phyloP scores from a whole-genome alignment of 2,797 vertebrate genomes.

The Botia almorhae region DNA sequence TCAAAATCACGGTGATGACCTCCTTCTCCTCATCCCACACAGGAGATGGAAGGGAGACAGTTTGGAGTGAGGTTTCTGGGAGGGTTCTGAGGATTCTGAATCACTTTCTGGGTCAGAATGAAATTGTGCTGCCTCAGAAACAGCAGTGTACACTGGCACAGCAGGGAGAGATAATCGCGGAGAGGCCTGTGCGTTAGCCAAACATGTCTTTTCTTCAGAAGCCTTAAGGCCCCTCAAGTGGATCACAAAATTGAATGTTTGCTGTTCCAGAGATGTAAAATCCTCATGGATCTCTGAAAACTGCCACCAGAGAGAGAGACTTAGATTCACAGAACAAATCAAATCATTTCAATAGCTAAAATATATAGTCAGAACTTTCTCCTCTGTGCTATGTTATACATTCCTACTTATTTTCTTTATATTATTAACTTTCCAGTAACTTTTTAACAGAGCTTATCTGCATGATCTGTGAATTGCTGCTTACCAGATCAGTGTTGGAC shows the following conservation, averaged over 20 bases:
- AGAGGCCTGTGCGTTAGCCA: conserved; percentile 7
- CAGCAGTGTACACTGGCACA: conserved; percentile 42
- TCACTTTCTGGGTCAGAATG: conserved; percentile 21
- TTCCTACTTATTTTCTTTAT: too few species aligned
- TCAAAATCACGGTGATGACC: neutral
- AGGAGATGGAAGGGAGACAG: conserved; percentile 61
- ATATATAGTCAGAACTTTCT: neutral
- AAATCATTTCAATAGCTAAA: neutral
- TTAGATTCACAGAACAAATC: neutral
- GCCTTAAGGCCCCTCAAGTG: conserved; percentile 75
- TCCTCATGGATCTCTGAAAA: conserved; percentile 74
- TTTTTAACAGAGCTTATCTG: neutral
- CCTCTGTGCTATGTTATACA: neutral
- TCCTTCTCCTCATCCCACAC: conserved; percentile 58
- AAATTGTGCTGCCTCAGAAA: neutral
- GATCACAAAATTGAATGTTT: conserved; percentile 74
- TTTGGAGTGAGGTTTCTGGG: conserved; percentile 48
- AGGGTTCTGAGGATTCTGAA: neutral
- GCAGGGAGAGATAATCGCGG: neutral
- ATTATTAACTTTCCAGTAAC: neutral
- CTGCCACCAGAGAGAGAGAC: conserved; percentile 58
- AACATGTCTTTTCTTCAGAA: conserved; percentile 1
- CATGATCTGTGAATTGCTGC: neutral
- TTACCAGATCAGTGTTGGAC: conserved; percentile 78
- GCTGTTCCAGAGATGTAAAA: conserved; percentile 74